These are phyloP conservation scores for Tragulus kanchil DNA, from an alignment of 2,113 vertebrate species.

Conservation along the genomic window DNA sequence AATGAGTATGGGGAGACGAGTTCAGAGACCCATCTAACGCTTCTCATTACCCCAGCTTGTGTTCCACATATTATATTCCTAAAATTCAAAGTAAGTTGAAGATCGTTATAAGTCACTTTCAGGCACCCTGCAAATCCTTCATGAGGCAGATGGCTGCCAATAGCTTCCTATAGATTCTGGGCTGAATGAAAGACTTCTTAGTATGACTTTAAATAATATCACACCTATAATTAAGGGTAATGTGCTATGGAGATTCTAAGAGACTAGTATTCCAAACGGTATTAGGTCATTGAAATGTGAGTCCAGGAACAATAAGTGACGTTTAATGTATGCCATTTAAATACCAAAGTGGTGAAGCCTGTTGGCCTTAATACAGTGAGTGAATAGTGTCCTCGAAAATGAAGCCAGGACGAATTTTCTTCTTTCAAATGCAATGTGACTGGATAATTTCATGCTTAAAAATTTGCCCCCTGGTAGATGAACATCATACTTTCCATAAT, in stretches of 20 bases:
- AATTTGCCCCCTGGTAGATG: background rate
- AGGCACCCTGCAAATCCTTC: background rate
- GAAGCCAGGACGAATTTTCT: background rate
- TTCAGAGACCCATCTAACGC: background rate
- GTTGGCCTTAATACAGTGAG: background rate
- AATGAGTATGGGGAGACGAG: background rate
- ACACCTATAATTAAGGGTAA: background rate
- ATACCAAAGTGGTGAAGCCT: conserved; percentile 10
- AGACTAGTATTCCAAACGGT: background rate
- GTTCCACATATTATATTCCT: background rate
- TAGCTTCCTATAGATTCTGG: background rate
- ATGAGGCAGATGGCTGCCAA: background rate
- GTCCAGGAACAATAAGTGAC: background rate
- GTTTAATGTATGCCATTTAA: conserved; percentile 25
- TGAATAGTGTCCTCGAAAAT: background rate
- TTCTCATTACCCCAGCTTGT: background rate
- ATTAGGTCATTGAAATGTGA: conserved; percentile 51
- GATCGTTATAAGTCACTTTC: background rate
- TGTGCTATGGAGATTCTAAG: background rate
- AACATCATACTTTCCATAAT: background rate
- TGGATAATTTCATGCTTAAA: background rate
- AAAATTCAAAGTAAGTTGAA: background rate
- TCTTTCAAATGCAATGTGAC: background rate
- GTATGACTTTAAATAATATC: background rate
- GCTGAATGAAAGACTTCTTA: background rate